These are phyloP conservation scores for Agelastica alni DNA, from an alignment of 2,888 invertebrate genomes.

Conservation along the genomic window DNA sequence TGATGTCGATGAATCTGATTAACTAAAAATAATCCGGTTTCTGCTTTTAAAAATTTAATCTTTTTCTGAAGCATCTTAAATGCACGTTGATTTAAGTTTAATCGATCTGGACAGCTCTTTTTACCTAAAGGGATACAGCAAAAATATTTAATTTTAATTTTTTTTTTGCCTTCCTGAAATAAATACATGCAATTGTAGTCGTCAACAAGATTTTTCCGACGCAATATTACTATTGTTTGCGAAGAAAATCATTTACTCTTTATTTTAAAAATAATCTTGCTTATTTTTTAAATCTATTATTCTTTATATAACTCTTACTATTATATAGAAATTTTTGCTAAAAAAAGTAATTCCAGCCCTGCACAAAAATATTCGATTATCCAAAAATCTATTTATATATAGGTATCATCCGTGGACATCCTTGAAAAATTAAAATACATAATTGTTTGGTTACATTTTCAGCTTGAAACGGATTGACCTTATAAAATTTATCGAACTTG, in stretches of 20 bases:
- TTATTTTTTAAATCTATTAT: slow-evolving; percentile 2
- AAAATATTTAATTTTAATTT: too few species aligned
- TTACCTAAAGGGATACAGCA: too few species aligned
- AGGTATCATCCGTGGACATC: background rate
- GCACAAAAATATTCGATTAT: background rate
- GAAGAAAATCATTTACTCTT: background rate
- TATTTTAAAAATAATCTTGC: background rate
- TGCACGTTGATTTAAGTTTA: too few species aligned
- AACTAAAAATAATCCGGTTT: too few species aligned
- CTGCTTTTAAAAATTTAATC: too few species aligned
- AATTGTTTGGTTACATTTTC: slow-evolving; percentile 1
- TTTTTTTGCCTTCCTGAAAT: too few species aligned
- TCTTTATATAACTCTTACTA: slow-evolving; percentile 15
- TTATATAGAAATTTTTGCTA: slow-evolving; percentile 24
- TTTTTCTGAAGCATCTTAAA: too few species aligned
- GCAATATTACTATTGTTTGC: background rate
- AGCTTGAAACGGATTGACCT: background rate
- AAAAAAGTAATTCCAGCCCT: slow-evolving; percentile 2
- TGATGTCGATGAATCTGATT: too few species aligned
- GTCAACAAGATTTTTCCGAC: too few species aligned
- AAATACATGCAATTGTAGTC: too few species aligned
- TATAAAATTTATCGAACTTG: slow-evolving; percentile 2
- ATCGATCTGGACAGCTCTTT: too few species aligned
- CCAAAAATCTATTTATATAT: background rate
- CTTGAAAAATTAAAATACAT: background rate